Percentiles rank a stretch among this genome's conserved stretches.
phyloP scores from a whole-genome alignment of 1,140 invertebrate genomes.

The Lasaia peninsularis region DNA sequence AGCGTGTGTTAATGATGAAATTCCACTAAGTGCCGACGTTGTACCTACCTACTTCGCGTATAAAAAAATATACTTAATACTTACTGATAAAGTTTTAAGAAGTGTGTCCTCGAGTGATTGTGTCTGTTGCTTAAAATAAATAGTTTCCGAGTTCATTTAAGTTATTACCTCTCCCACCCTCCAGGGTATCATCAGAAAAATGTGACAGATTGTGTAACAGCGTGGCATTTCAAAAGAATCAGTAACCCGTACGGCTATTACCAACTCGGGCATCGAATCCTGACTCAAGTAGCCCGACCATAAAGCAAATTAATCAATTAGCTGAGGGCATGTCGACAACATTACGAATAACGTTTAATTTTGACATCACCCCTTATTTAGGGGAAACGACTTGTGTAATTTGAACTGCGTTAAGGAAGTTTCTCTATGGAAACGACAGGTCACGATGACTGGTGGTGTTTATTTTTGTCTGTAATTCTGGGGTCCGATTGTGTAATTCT shows the following conservation, averaged over 20 bases:
- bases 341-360: slow-evolving; percentile 72
- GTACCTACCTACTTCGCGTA: no score
- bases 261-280: slow-evolving; percentile 53
- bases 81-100: background rate
- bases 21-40: no score
- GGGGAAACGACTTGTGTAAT: slow-evolving; percentile 37
- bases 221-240: slow-evolving; percentile 45
- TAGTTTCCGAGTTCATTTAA: slow-evolving; percentile 36
- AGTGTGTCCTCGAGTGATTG: background rate
- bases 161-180: slow-evolving; percentile 42
- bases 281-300: slow-evolving; percentile 60
- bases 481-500: slow-evolving; percentile 60
- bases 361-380: slow-evolving; percentile 56
- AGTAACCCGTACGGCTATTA: slow-evolving; percentile 61
- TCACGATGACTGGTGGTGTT: slow-evolving; percentile 43
- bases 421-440: slow-evolving; percentile 17
- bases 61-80: no score
- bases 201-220: slow-evolving; percentile 74
- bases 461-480: slow-evolving; percentile 57
- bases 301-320: slow-evolving; percentile 77
- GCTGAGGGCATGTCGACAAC: slow-evolving; percentile 70
- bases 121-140: background rate
- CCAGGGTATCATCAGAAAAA: slow-evolving; percentile 50
- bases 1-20: no score
- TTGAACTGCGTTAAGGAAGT: slow-evolving; percentile 22